These are phyloP conservation scores for Phyllotreta cruciferae DNA, from an alignment of 2,888 invertebrate genomes.

Conservation along the genomic window DNA sequence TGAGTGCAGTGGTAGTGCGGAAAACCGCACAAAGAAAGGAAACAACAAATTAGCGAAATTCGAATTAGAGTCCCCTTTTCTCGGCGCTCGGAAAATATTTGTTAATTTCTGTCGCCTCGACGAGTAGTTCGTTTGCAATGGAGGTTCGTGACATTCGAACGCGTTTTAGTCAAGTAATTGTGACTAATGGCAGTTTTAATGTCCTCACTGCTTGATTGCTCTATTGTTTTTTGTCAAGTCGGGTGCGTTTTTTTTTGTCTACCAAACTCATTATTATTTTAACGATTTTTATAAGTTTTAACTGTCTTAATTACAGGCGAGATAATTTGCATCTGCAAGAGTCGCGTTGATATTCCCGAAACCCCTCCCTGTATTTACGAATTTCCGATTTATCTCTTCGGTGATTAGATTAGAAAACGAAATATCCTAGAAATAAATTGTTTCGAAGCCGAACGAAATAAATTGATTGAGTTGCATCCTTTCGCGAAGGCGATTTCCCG, in stretches of 20 bases:
- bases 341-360: not conserved
- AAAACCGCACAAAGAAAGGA: not conserved
- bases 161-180: slow-evolving; percentile 47
- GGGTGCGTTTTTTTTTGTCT: not conserved
- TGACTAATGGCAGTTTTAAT: slow-evolving; percentile 52
- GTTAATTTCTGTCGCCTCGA: slow-evolving; percentile 31
- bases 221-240: slow-evolving; percentile 46
- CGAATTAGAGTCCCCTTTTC: not conserved
- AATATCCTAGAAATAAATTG: slow-evolving; percentile 33
- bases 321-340: slow-evolving; percentile 8
- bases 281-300: slow-evolving; percentile 3
- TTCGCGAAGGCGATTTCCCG: slow-evolving; percentile 45
- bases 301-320: slow-evolving; percentile 6
- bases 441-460: slow-evolving; percentile 27
- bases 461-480: slow-evolving; percentile 42
- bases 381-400: too few relatives aligned
- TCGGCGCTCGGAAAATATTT: slow-evolving; percentile 17
- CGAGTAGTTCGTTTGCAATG: slow-evolving; percentile 44
- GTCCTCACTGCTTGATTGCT: slow-evolving; percentile 49
- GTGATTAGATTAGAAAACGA: slow-evolving; percentile 11
- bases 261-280: slow-evolving; percentile 7
- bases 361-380: too few relatives aligned
- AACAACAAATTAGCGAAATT: slow-evolving; percentile 11
- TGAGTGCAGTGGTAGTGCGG: too few relatives aligned
- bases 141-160: slow-evolving; percentile 47